phyloP scores from a whole-genome alignment of 2,113 vertebrate genomes.

The Camelus bactrianus region DNA sequence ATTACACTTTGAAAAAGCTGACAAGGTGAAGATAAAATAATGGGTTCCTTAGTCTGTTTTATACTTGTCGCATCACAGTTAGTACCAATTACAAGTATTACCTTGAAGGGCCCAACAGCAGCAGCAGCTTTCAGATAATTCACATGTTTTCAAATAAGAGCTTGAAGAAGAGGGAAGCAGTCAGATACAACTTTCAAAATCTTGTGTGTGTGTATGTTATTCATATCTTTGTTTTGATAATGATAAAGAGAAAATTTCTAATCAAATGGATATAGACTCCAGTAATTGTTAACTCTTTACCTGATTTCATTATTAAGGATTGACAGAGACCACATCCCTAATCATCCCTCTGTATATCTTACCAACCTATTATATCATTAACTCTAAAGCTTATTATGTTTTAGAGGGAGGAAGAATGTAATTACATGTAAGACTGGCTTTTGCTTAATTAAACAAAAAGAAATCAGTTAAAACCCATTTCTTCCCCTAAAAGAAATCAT shows the following conservation, averaged over 20 bases:
- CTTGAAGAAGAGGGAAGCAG: not conserved
- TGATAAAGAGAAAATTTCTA: not conserved
- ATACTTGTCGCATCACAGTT: not conserved
- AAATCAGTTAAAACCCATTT: constrained; percentile 5
- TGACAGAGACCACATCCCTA: not conserved
- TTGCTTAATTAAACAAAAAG: constrained; percentile 18
- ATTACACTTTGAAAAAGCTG: constrained; percentile 20
- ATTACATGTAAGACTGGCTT: constrained; percentile 24
- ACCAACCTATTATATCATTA: not conserved
- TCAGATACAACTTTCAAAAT: not conserved
- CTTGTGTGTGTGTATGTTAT: not conserved
- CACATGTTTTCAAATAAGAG: constrained; percentile 15
- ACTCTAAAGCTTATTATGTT: not conserved
- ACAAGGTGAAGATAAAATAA: constrained; percentile 8
- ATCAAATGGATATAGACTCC: not conserved
- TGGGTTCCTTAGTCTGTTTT: not conserved
- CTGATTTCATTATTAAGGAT: not conserved
- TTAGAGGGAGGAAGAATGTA: not conserved
- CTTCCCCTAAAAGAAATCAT: not conserved
- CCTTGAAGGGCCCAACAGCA: not conserved
- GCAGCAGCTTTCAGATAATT: not conserved
- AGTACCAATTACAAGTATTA: not conserved
- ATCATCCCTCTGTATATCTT: not conserved
- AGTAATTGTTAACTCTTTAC: not conserved
- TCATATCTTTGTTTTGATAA: not conserved